Conservation (phyloP, 2,113 vertebrate species). For the Edolisoma coerulescens region DNA sequence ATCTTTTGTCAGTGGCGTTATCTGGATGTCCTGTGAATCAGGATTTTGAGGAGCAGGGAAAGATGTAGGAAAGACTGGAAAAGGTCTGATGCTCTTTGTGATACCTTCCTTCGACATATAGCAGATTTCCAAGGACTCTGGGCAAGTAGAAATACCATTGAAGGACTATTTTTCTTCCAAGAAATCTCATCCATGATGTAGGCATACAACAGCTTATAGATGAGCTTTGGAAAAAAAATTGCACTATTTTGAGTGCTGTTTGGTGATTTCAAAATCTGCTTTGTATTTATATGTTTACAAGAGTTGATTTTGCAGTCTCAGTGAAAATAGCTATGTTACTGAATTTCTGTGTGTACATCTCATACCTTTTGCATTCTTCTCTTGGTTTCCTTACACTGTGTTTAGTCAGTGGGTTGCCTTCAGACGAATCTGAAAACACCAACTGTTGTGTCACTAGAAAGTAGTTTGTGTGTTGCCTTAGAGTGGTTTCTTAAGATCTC, state of each 20-base stretch:
- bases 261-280: neutral
- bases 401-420: neutral
- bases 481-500: neutral
- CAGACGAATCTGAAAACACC: neutral
- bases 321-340: neutral
- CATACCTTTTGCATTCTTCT: neutral
- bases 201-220: neutral
- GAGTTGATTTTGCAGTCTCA: neutral
- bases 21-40: neutral
- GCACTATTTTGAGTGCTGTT: neutral
- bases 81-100: neutral
- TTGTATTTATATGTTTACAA: neutral
- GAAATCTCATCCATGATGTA: neutral
- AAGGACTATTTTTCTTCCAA: neutral
- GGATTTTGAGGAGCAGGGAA: neutral
- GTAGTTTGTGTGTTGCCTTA: neutral
- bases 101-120: fast-evolving
- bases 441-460: neutral
- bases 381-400: neutral
- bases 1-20: neutral
- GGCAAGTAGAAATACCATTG: neutral
- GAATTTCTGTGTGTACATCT: neutral
- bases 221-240: neutral
- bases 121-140: neutral
- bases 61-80: neutral